phyloP scores from a whole-genome alignment of 2,797 vertebrate genomes.

The Hipposideros larvatus region DNA sequence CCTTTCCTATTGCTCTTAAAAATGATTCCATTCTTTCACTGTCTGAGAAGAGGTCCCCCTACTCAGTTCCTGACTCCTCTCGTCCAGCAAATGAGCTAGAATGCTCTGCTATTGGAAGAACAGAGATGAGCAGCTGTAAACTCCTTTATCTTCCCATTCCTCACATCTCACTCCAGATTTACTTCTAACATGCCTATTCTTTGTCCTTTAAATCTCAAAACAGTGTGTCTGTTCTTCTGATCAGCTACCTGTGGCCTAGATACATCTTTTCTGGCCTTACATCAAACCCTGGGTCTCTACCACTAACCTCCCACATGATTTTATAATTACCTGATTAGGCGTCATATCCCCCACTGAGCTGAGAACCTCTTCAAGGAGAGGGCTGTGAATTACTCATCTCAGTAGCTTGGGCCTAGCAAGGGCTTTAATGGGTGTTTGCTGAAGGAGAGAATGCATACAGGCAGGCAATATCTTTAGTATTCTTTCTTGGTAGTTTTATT shows the following conservation, averaged over 20 bases:
- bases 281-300: background rate
- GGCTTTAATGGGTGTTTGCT: background rate
- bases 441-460: background rate
- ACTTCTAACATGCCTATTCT: background rate
- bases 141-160: background rate
- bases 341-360: background rate
- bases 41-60: background rate
- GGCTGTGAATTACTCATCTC: constrained; percentile 34
- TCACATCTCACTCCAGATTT: background rate
- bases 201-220: background rate
- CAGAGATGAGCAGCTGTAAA: background rate
- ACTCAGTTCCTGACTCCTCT: background rate
- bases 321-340: background rate
- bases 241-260: background rate
- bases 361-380: background rate
- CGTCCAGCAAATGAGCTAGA: background rate
- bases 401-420: background rate
- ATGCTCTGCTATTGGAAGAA: background rate
- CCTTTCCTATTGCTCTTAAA: background rate
- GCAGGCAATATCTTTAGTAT: background rate
- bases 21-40: background rate
- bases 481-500: constrained; percentile 15
- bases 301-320: background rate
- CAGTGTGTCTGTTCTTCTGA: background rate
- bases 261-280: background rate